Evolutionary conservation across 2,113 vertebrate species (phyloP), one percentile per base, ranked within the genome.

Genomic region (Thermophis baileyi): DNA sequence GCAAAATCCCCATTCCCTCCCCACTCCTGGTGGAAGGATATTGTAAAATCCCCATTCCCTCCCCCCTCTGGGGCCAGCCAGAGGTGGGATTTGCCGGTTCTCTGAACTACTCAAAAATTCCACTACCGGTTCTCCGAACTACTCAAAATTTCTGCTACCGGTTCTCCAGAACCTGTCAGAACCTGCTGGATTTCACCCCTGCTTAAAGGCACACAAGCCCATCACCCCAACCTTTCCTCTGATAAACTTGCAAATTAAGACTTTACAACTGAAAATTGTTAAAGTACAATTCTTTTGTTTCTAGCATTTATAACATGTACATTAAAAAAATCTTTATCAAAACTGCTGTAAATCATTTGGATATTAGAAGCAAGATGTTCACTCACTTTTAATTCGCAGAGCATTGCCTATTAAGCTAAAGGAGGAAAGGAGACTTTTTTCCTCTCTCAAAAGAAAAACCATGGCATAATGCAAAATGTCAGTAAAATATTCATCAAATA

Each of bases 401-500:
- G 2, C 51, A 85, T 74, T 81, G 60, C 4, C 87, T 95, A 81
- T 63, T 92, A 94, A 12, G 86, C 46, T 40, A 46, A 63, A 44
- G 24, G 12, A 44, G 3, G 44, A 92, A 87, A 94, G 88, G 25
- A 11, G 35, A 53, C 44, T 74, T 57, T 40, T 1, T 44, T 91
- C 69, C 54, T 88, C 40, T 91, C 86, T 11, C 40, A 54, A 57
- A 86, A 1, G 86, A 55, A 51, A 88, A 90, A 89, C 0, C 0
- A 87, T 92, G 24, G 35, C 91, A 93, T 63, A 54, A 25, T 50
- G 27, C 25, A 53, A 88, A 4, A 93, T 93, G 40, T 88, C 85
- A 94, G 87, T 51, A 94, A 93, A 88, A 92, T 94, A 25, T 51
- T 85, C n/a, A 16, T 90, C 88, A 95, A 88, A 18, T 6, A 30